phyloP scores from a whole-genome alignment of 1,140 invertebrate species.

The Mylabris phalerata region DNA sequence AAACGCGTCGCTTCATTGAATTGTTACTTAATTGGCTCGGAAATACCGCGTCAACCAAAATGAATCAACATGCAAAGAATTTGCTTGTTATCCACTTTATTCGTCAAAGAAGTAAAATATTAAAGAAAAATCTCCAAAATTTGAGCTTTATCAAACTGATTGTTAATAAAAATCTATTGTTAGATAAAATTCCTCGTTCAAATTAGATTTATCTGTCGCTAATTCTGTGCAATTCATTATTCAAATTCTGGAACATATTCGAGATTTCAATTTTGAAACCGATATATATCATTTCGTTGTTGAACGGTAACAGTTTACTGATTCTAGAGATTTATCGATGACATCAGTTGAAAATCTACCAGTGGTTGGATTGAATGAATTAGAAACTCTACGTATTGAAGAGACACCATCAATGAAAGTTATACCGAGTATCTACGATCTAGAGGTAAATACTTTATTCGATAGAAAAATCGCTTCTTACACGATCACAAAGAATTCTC shows the following conservation, averaged over 20 bases:
- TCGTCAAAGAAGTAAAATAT: too few species aligned
- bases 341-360: slow-evolving; percentile 69
- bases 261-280: too few species aligned
- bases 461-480: not conserved
- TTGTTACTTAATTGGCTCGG: too few species aligned
- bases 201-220: too few species aligned
- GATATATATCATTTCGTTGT: not conserved
- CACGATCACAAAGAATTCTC: too few species aligned
- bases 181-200: too few species aligned
- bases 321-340: slow-evolving; percentile 62
- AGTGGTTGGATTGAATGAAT: slow-evolving; percentile 59
- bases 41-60: not conserved
- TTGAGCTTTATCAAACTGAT: too few species aligned
- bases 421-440: slow-evolving; percentile 78
- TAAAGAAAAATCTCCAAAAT: too few species aligned
- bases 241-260: too few species aligned
- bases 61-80: not conserved
- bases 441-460: slow-evolving; percentile 49
- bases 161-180: too few species aligned
- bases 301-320: slow-evolving; percentile 19
- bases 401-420: slow-evolving; percentile 65
- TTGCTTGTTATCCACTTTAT: not conserved
- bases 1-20: too few species aligned
- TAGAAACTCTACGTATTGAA: slow-evolving; percentile 64
- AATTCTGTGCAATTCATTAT: too few species aligned